Conservation (phyloP, 2,113 vertebrate species). For the Pardalotus punctatus region DNA sequence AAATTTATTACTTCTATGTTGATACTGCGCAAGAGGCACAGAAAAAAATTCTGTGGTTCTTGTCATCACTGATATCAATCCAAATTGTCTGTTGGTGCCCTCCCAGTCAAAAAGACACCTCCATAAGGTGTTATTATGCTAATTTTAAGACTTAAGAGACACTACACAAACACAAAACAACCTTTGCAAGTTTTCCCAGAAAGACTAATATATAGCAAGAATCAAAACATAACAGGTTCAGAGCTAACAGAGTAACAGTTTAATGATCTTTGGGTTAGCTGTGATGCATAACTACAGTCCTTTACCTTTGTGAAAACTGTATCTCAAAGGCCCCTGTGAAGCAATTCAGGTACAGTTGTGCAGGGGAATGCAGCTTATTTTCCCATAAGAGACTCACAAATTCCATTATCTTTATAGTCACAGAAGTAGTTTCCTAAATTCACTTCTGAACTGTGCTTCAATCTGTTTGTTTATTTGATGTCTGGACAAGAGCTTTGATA, state of each 20-base stretch:
- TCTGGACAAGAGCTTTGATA: conserved; percentile 38
- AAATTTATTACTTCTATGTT: background rate
- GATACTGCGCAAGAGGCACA: background rate
- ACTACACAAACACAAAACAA: background rate
- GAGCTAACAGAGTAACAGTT: background rate
- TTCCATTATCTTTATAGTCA: background rate
- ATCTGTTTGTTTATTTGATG: conserved; percentile 58
- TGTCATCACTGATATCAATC: background rate
- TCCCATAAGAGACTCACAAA: background rate
- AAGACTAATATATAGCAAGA: background rate
- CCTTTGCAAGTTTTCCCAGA: background rate
- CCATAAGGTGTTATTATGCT: background rate
- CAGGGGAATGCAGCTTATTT: background rate
- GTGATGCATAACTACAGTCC: background rate
- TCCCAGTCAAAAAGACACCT: background rate
- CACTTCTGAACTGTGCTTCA: background rate
- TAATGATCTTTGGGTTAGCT: background rate
- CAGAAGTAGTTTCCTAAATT: background rate
- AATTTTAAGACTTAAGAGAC: background rate
- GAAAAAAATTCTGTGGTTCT: background rate
- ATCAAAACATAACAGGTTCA: background rate
- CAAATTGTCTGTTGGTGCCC: background rate
- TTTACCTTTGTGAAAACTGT: background rate
- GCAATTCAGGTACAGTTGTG: background rate
- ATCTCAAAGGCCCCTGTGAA: background rate